Conservation (phyloP, 2,113 vertebrate genomes). For the Bubo bubo region DNA sequence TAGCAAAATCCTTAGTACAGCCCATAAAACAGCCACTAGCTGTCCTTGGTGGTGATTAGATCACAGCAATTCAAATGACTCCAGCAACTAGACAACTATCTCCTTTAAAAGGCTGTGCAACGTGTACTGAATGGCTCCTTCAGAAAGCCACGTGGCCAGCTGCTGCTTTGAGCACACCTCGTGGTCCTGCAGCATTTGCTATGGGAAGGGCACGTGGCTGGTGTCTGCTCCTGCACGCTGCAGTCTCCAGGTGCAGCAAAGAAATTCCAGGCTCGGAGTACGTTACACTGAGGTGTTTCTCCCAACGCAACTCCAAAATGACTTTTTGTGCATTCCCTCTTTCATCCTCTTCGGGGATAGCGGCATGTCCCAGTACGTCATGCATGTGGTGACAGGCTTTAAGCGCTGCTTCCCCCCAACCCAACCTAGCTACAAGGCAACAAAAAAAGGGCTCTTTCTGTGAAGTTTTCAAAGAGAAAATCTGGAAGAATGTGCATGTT, state of each 20-base stretch:
- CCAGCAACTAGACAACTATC: neutral
- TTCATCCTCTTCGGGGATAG: neutral
- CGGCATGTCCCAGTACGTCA: rapidly evolving
- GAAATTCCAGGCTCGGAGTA: neutral
- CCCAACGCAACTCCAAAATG: neutral
- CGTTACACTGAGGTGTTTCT: neutral
- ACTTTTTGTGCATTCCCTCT: neutral
- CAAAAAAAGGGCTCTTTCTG: neutral
- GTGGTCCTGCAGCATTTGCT: neutral
- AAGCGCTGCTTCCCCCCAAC: neutral
- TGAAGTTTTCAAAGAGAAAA: neutral
- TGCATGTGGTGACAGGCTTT: neutral
- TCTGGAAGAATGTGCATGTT: neutral
- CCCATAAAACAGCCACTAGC: neutral
- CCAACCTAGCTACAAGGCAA: neutral
- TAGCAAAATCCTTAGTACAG: neutral
- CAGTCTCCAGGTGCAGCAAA: neutral
- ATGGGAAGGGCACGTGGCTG: rapidly evolving
- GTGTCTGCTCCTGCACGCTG: neutral
- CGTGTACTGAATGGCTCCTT: neutral
- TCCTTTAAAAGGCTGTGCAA: neutral
- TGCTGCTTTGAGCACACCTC: neutral
- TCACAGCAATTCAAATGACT: neutral
- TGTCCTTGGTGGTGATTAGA: neutral
- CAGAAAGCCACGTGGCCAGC: neutral